Evolutionary conservation across 2,888 invertebrate species (phyloP), one percentile per base, ranked within the genome.

Genomic region (Drosophila sordidapex): DNA sequence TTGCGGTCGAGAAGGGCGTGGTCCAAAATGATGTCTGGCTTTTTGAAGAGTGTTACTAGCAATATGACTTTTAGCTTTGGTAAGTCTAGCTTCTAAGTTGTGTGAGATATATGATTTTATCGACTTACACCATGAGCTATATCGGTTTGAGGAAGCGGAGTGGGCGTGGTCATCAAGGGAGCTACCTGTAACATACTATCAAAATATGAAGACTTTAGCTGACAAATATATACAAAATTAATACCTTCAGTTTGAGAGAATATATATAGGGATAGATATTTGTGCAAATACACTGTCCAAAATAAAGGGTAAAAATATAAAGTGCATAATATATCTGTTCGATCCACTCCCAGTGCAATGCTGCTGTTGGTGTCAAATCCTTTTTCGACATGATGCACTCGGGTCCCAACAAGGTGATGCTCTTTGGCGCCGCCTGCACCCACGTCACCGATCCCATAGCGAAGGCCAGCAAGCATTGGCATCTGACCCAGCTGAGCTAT

Each of bases 351-450:
- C 68, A 98, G 98, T 98, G 98, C 93, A 97, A 98, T 92, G 97
- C 98, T 15, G 98, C 98, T 0, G 97, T 98, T 35, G 98, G 98
- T 0, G 97, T 98, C 66, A 98, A 98, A 93, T 97, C 98, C 0
- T 98, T 98, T 93, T 98, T 98, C 93, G 98, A 98, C 93, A 98
- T 98, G 97, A 98, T 98, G 97, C 97, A 97, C 94, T 96, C 96
- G 74, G 96, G 97, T 0, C 98, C 98, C 0, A 96, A 97, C 92
- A 98, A 98, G 93, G 94, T 99, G 87, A 98, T 99, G 97, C 94
- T 99, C 82, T 99, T 99, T 90, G 99, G 99, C 1, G 99, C 98
- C 6, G 98, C 98, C 6, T 99, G 99, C 93, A 98, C 98, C 0
- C 97, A 97, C 91, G 99, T 99, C 82, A 99, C 99, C 0, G 98